Conservation (phyloP, 2,797 vertebrate species). For the Hephaestus fuliginosus region DNA sequence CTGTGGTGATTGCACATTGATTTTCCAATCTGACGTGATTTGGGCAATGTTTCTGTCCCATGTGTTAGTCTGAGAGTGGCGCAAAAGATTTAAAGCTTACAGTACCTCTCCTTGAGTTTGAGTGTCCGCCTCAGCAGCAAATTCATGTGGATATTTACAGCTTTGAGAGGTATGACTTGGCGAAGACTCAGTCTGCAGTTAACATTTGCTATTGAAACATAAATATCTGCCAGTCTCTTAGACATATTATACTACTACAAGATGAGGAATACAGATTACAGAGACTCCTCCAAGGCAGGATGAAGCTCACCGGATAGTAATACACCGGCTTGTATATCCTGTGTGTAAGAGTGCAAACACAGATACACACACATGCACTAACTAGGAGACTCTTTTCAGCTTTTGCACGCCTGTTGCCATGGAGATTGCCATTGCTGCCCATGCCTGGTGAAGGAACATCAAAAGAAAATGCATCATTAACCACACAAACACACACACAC, state of each 20-base stretch:
- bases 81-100: constrained; percentile 1
- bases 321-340: background rate
- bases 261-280: background rate
- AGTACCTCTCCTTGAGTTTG: background rate
- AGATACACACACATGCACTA: constrained; percentile 3
- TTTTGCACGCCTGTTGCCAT: constrained; percentile 77
- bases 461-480: constrained; percentile 70
- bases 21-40: constrained; percentile 27
- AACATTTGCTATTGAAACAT: background rate
- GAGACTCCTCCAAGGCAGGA: background rate
- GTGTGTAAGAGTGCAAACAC: constrained; percentile 8
- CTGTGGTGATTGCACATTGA: constrained; percentile 24
- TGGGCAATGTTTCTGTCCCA: background rate
- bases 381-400: constrained; percentile 49
- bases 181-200: background rate
- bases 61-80: background rate
- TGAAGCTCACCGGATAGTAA: constrained; percentile 7
- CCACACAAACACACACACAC: constrained; percentile 30
- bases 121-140: constrained; percentile 1
- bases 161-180: background rate
- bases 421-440: constrained; percentile 72
- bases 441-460: constrained; percentile 64
- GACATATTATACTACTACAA: background rate
- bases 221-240: constrained; percentile 7
- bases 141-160: constrained; percentile 17